Percentiles rank a stretch among this genome's conserved stretches.
phyloP scores from a whole-genome alignment of 2,888 invertebrate genomes.

The Schizotus pectinicornis region DNA sequence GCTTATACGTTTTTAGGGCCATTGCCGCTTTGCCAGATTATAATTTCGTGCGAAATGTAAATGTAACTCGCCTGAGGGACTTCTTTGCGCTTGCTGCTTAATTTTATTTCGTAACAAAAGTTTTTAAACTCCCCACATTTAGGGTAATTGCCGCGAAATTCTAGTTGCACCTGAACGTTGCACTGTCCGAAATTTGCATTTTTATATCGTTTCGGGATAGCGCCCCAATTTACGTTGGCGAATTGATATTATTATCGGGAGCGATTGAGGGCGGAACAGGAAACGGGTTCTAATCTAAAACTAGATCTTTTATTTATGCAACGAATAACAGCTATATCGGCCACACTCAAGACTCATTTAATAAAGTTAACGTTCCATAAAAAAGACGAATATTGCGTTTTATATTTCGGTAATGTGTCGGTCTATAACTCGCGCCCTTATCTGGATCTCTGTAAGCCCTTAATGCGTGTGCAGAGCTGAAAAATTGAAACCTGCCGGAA shows the following conservation, averaged over 20 bases:
- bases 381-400: slow-evolving; percentile 23
- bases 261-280: slow-evolving; percentile 18
- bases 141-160: no score
- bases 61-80: no score
- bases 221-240: not conserved
- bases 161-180: no score
- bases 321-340: slow-evolving; percentile 12
- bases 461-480: slow-evolving; percentile 8
- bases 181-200: not conserved
- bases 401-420: slow-evolving; percentile 24
- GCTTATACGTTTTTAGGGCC: no score
- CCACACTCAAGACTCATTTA: slow-evolving; percentile 17
- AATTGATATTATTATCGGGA: slow-evolving; percentile 16
- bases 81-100: no score
- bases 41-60: no score
- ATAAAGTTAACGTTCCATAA: slow-evolving; percentile 27
- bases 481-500: slow-evolving; percentile 12
- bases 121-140: no score
- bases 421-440: slow-evolving; percentile 20
- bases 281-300: slow-evolving; percentile 22
- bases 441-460: slow-evolving; percentile 19
- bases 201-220: not conserved
- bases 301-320: slow-evolving; percentile 27
- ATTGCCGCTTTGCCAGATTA: no score
- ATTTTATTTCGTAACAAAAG: no score